Percentiles rank a stretch among this genome's conserved stretches.
phyloP scores from a whole-genome alignment of 2,797 vertebrate species.

The Falco columbarius region DNA sequence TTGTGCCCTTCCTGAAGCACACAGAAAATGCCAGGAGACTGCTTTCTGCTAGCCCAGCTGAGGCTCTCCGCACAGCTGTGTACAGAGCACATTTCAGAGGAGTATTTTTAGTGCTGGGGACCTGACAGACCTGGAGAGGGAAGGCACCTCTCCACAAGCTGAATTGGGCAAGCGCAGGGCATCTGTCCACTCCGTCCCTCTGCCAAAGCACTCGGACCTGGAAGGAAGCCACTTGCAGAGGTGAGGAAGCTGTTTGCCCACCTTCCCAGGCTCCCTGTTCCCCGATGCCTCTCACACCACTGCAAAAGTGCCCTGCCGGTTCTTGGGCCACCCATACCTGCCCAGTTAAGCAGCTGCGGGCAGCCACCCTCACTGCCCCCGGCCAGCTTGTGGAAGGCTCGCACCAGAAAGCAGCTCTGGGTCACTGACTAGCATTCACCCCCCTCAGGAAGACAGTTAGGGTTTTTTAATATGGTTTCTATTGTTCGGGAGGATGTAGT shows the following conservation, averaged over 20 bases:
- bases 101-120: background rate
- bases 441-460: background rate
- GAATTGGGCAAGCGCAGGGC: background rate
- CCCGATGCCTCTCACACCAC: rapidly evolving
- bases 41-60: background rate
- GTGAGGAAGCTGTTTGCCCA: background rate
- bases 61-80: background rate
- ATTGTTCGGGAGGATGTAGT: background rate
- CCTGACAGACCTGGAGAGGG: background rate
- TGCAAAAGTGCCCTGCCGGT: background rate
- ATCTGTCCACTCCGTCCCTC: background rate
- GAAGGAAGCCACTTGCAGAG: background rate
- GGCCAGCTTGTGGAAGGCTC: rapidly evolving
- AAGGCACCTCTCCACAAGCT: background rate
- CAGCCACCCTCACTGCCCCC: rapidly evolving
- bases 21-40: background rate
- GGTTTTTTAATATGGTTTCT: background rate
- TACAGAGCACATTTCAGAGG: background rate
- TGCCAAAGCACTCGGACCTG: background rate
- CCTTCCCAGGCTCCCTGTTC: background rate
- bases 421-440: background rate
- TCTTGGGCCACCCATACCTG: background rate
- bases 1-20: conserved; percentile 16
- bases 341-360: rapidly evolving
- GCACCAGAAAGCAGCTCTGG: background rate